Evolutionary conservation across 2,888 invertebrate genomes (phyloP), one percentile per base, ranked within the genome.

Genomic region (Hedya salicella): DNA sequence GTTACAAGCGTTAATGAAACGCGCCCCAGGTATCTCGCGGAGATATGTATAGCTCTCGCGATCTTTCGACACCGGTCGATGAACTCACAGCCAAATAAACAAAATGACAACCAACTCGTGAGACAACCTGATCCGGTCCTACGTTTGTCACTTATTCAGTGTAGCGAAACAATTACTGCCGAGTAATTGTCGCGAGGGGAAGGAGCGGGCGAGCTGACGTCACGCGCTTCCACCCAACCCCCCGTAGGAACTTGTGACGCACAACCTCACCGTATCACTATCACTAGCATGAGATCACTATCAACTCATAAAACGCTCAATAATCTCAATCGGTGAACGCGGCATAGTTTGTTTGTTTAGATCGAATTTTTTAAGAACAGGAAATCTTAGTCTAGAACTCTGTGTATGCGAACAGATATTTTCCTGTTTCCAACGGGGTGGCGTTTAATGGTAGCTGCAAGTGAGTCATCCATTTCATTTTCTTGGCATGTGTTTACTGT

Each of bases 231-330:
- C 68, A 67, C 68, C 68, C 67, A 54, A 60, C 72, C 73, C 74
- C 69, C 71, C 71, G 82, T 80, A 71, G 69, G 69, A 25, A 25
- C 25, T 25, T 64, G 74, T 88, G 88, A 88, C 88, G 88, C 88
- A 87, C 73, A 72, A 70, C 78, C 78, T 78, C 77, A 76, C 71
- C 73, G 9, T 53, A 39, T 74, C 75, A 77, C 72, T 78, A 77
- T 78, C 75, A 78, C 78, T 48, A 46, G 11, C 46, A 40, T 30
- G 42, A 56, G 56, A 62, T 62, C 50, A 50, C 50, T 44, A 57
- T 46, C 67, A 49, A 30, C 66, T 49, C 44, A 42, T 62, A 42
- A 39, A 61, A 59, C 36, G 21, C 16, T 54, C 36, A 36, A 46
- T 39, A 44, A 39, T 44, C 2, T 54, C 42, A 52, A 62, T 42